These are phyloP conservation scores for Panorpa germanica DNA, from an alignment of 2,888 invertebrate genomes.

Conservation along the genomic window DNA sequence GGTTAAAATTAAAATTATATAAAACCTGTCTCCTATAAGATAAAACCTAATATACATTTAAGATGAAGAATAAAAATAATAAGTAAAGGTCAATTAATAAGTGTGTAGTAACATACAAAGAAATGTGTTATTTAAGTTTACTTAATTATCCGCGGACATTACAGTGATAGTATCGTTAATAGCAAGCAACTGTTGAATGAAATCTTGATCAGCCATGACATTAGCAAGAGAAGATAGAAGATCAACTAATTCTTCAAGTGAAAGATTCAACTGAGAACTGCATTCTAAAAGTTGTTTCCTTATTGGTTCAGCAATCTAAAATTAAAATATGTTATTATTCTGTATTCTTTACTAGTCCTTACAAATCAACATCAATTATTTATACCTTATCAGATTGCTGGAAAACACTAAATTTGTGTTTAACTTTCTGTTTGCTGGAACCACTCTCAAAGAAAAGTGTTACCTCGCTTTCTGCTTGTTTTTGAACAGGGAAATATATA, in stretches of 20 bases:
- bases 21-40: no score
- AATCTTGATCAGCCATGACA: slow-evolving; percentile 49
- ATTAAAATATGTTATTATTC: slow-evolving; percentile 10
- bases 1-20: no score
- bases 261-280: slow-evolving; percentile 53
- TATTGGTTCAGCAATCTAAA: slow-evolving; percentile 39
- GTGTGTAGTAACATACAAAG: no score
- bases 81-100: no score
- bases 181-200: slow-evolving; percentile 53
- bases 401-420: slow-evolving; percentile 56
- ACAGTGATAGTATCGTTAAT: slow-evolving; percentile 67
- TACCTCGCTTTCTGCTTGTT: slow-evolving; percentile 30
- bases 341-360: neutral
- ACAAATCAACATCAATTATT: slow-evolving; percentile 1
- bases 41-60: no score
- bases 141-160: slow-evolving; percentile 55
- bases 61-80: no score
- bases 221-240: slow-evolving; percentile 44
- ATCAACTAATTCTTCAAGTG: slow-evolving; percentile 37
- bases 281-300: slow-evolving; percentile 43
- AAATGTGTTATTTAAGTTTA: no score
- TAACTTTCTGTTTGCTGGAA: slow-evolving; percentile 45
- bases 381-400: slow-evolving; percentile 34
- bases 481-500: slow-evolving; percentile 61
- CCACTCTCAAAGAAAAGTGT: slow-evolving; percentile 63